phyloP scores from a whole-genome alignment of 2,888 invertebrate genomes.

The Boloria selene region DNA sequence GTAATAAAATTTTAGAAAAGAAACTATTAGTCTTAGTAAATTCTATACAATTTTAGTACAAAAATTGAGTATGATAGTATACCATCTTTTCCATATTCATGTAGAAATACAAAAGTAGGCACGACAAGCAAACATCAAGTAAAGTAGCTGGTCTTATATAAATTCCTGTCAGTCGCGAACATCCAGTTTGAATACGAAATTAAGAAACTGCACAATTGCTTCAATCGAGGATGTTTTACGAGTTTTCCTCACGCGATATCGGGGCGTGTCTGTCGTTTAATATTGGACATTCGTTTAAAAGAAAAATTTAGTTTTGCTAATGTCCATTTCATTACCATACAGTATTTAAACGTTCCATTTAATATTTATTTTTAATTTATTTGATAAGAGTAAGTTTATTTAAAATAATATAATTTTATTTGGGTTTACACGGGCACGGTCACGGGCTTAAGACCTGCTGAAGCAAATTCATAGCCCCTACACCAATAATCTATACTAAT shows the following conservation, averaged over 20 bases:
- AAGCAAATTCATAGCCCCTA: too few species aligned
- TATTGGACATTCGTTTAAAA: constrained; percentile 6
- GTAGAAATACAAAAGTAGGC: neutral
- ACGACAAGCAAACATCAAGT: neutral
- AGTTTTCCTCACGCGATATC: constrained; percentile 36
- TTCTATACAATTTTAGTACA: too few species aligned
- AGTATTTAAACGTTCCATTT: neutral
- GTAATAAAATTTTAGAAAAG: too few species aligned
- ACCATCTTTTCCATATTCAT: neutral
- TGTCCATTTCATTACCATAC: constrained; percentile 5
- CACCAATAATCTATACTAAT: too few species aligned
- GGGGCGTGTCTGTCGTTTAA: constrained; percentile 22
- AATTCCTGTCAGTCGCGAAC: constrained; percentile 19
- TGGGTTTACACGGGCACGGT: too few species aligned
- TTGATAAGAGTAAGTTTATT: too few species aligned
- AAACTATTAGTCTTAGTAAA: too few species aligned
- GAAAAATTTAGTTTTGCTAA: constrained; percentile 11
- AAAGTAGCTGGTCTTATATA: constrained; percentile 9
- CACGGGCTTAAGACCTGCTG: too few species aligned
- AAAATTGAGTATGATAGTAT: neutral
- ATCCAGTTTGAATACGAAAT: constrained; percentile 31
- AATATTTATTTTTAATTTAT: neutral
- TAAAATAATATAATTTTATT: too few species aligned
- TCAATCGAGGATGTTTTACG: constrained; percentile 31
- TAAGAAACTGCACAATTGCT: constrained; percentile 33